Conservation (phyloP, 2,888 invertebrate genomes). For the Lucinisca nassula region DNA sequence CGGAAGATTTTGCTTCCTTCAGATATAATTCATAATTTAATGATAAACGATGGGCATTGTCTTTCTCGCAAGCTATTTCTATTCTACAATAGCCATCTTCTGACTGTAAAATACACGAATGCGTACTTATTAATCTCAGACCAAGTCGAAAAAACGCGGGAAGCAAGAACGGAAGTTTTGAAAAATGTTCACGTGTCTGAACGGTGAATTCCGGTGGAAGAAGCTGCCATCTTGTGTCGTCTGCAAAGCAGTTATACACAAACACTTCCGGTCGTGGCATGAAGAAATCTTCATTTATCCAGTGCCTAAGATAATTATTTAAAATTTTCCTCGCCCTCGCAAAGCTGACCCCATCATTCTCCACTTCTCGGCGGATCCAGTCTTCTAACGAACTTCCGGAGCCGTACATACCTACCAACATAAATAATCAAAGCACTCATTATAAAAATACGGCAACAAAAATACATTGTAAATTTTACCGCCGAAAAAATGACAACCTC, state of each 20-base stretch:
- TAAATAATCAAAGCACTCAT: no score
- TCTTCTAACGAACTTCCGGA: slow-evolving; percentile 21
- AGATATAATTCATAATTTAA: slow-evolving; percentile 41
- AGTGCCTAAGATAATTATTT: background rate
- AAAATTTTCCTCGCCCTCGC: background rate
- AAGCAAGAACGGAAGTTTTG: slow-evolving; percentile 49
- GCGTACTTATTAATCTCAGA: slow-evolving; percentile 29
- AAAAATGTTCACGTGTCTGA: slow-evolving; percentile 40
- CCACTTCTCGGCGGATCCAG: slow-evolving; percentile 29
- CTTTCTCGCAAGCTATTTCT: slow-evolving; percentile 31
- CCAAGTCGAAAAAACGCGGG: slow-evolving; percentile 64
- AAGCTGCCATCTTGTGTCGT: slow-evolving; percentile 52
- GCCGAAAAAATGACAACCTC: no score
- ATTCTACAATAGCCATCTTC: slow-evolving; percentile 42
- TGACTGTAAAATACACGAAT: slow-evolving; percentile 28
- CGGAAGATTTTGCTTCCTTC: slow-evolving; percentile 6
- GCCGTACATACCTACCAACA: slow-evolving; percentile 13
- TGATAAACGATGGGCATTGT: slow-evolving; percentile 42
- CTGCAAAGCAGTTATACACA: slow-evolving; percentile 45
- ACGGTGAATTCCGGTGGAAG: slow-evolving; percentile 31
- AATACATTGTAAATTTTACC: no score
- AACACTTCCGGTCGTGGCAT: slow-evolving; percentile 62
- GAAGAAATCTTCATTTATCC: slow-evolving; percentile 58
- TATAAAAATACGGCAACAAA: no score
- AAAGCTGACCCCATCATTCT: slow-evolving; percentile 2